Evolutionary conservation across 2,888 invertebrate genomes (phyloP), one percentile per base, ranked within the genome.

Genomic region (Conus canariensis): DNA sequence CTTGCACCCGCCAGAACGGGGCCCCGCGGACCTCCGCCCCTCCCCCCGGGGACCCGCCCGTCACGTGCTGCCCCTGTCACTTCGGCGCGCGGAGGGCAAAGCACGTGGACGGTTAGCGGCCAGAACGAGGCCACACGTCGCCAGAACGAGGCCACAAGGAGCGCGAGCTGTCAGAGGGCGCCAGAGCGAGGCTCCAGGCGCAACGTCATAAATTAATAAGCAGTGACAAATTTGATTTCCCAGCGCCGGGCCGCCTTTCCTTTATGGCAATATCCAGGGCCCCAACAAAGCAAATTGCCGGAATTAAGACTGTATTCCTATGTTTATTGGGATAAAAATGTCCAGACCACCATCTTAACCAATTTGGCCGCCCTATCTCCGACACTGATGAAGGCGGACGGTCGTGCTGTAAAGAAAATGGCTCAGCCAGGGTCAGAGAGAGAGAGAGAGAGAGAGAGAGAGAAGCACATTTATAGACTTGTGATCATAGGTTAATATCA

Each of bases 221-320:
- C 83, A 83, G 88, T 82, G 88, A 88, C 88, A 88, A 88, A 88
- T 88, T 88, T 67, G 67, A 88, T 88, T 88, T 88, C 88, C 64
- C 82, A 59, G 30, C 88, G 82, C 88, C 83, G 67, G 58, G 16
- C 64, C 88, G 45, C 83, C 82, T 82, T 83, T 88, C 88, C 82
- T 83, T 67, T 67, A 64, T 83, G 88, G 82, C 67, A 67, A 82
- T 88, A 83, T 67, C 83, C 83, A 70, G 60, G 82, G 67, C 83
- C 83, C 83, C 83, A 89, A 91, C 88, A 91, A 89, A 91, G 89
- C 88, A 85, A 90, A 86, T 90, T 90, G 67, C 83, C 80, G 64
- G 64, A 91, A 90, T 89, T 89, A 90, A 89, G 88, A 90, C 85
- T 88, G 85, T 89, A 88, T 85, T 90, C 88, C 88, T 88, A 83